Evolutionary conservation across 2,888 invertebrate species (phyloP).

Genomic region (Gisinianus flammeolus): DNA sequence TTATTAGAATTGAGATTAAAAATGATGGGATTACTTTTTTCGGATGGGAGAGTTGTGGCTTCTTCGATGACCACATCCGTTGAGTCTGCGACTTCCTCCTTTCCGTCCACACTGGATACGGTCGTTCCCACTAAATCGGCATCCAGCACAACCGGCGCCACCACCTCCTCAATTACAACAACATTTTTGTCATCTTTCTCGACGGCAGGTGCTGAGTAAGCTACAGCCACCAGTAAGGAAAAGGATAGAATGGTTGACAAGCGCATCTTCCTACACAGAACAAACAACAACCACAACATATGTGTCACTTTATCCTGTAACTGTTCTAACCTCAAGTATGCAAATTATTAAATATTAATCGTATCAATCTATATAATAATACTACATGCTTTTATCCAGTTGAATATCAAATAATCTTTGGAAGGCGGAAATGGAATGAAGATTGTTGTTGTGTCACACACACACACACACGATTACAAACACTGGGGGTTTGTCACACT

Average conservation of each 20-base stretch:
- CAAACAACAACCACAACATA: not conserved
- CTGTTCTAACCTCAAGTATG: not conserved
- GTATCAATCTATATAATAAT: no score
- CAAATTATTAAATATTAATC: no score
- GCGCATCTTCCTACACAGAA: slow-evolving; percentile 54
- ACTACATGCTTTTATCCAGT: no score
- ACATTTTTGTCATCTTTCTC: slow-evolving; percentile 29
- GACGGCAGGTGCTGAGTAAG: slow-evolving; percentile 54
- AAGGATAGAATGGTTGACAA: slow-evolving; percentile 53
- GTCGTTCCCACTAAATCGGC: slow-evolving; percentile 31
- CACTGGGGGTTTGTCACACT: not conserved
- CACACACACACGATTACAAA: not conserved
- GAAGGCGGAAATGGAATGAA: not conserved
- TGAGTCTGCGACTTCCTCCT: slow-evolving; percentile 31
- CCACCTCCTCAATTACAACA: slow-evolving; percentile 26
- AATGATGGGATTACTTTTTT: slow-evolving; percentile 20
- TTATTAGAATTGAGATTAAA: not conserved
- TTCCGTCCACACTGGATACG: slow-evolving; percentile 19
- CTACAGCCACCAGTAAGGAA: slow-evolving; percentile 50
- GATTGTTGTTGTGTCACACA: not conserved
- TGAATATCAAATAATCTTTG: not conserved
- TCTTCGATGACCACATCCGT: slow-evolving; percentile 35
- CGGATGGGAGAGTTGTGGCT: slow-evolving; percentile 20
- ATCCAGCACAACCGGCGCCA: slow-evolving; percentile 30
- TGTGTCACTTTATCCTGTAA: not conserved